phyloP scores from a whole-genome alignment of 2,113 vertebrate species.

The Uria lomvia region DNA sequence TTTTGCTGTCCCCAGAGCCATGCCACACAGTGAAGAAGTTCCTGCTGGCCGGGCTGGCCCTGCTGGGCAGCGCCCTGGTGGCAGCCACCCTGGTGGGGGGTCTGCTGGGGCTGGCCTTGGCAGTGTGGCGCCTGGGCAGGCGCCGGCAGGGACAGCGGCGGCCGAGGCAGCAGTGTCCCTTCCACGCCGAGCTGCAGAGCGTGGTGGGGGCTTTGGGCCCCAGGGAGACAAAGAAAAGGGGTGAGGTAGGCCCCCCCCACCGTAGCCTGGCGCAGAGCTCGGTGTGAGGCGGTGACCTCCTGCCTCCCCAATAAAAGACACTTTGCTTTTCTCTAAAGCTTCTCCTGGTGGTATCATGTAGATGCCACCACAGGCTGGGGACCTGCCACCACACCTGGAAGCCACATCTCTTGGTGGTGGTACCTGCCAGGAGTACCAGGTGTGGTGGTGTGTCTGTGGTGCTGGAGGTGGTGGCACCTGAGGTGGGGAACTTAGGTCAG shows the following conservation, averaged over 20 bases:
- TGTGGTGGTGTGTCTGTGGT: rapidly evolving
- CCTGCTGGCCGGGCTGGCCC: neutral
- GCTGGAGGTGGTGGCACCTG: neutral
- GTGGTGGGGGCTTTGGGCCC: neutral
- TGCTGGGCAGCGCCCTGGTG: neutral
- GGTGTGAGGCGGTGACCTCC: rapidly evolving
- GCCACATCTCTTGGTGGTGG: neutral
- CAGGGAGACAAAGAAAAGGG: neutral
- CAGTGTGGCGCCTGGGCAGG: rapidly evolving
- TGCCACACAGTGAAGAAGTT: neutral
- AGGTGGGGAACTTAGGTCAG: rapidly evolving
- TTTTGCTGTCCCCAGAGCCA: rapidly evolving
- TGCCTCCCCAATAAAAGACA: neutral
- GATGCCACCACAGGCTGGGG: neutral
- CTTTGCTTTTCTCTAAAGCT: neutral
- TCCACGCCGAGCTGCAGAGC: neutral
- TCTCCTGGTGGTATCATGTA: rapidly evolving
- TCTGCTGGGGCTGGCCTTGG: neutral
- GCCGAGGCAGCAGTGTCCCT: neutral
- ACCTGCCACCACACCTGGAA: rapidly evolving
- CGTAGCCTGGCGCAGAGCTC: neutral
- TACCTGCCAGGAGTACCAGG: neutral
- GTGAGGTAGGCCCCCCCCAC: neutral
- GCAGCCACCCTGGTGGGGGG: neutral
- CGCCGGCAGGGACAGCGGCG: rapidly evolving